Base-by-base conservation (phyloP, 1,140 invertebrate species). In the Heliothis virescens region DNA sequence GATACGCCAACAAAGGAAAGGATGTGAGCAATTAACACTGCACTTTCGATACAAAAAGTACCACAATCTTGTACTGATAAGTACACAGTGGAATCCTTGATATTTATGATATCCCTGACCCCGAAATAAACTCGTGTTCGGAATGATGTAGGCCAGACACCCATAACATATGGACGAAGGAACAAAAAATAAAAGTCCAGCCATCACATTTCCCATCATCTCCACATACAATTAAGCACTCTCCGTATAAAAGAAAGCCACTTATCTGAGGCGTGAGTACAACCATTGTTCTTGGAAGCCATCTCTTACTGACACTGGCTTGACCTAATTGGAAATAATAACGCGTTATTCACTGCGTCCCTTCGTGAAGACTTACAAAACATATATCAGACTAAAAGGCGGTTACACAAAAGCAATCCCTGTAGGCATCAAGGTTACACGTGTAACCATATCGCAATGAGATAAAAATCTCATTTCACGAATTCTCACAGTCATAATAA, bases 291-390 rank as follows among this genome's bases (percentile, higher is more conserved):
- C 92, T 93, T 86, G 87, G 90, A 92, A 94, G 86, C 89, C 82
- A 82, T 89, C 86, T 88, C 86, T 82, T 83, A 87, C 91, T 88
- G 91, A 88, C 87, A 90, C 86, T 85, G 89, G 83, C 89, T 89
- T 94, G 92, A 94, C 92, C 92, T 92, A 94, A 94, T 94, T 94
- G 93, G 93, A 92, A 91, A 94, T 94, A 94, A 94, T 94, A 88
- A 92, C 86, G 83, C 85, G 86, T 92, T 92, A 92, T 94, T 91
- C 90, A 88, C 88, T 85, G 84, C 82, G 87, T 88, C 88, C 88
- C 85, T 82, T 85, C 83, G 86, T 83, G 87, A 85, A 84, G 85
- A 85, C 85, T 91, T 87, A 90, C 87, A 90, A 90, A 90, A 89
- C 83, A 87, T 83, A 87, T 83, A 87, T 90, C 85, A 88, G 71